A percentile compares a stretch with the other conserved stretches of the same genome.
These are phyloP conservation scores for Stomatorhinus ivindoensis DNA, from an alignment of 2,113 vertebrate species.

Conservation along the genomic window DNA sequence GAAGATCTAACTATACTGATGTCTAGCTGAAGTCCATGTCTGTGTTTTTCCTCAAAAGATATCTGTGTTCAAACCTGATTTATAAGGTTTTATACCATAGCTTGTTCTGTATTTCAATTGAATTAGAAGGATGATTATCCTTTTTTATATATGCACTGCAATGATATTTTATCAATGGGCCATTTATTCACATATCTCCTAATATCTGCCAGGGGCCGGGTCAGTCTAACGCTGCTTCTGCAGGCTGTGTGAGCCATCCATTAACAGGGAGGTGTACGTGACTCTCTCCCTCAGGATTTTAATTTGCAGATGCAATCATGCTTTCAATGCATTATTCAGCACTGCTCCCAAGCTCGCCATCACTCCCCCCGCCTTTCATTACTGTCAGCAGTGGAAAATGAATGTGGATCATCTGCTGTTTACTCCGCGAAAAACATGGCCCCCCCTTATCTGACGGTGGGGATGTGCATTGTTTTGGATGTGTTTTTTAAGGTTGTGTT, in stretches of 20 bases:
- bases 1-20: neutral
- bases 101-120: neutral
- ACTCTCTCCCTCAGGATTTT: neutral
- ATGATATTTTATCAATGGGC: neutral
- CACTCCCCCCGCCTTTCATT: conserved; percentile 4
- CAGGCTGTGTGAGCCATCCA: neutral
- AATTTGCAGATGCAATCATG: conserved; percentile 29
- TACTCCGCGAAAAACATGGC: neutral
- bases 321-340: conserved; percentile 13
- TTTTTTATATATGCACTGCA: neutral
- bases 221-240: neutral
- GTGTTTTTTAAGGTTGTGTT: neutral
- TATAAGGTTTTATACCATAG: neutral
- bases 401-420: conserved; percentile 9
- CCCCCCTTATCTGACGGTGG: neutral
- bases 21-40: neutral
- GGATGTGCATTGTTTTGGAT: neutral
- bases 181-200: neutral
- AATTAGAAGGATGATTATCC: neutral
- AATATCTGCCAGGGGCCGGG: neutral
- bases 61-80: neutral
- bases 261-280: neutral
- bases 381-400: neutral
- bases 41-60: neutral
- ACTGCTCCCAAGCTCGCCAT: neutral